A percentile compares a stretch with the other conserved stretches of the same genome.
These are phyloP conservation scores for Pogona vitticeps DNA, from an alignment of 2,113 vertebrate genomes.

Conservation along the genomic window DNA sequence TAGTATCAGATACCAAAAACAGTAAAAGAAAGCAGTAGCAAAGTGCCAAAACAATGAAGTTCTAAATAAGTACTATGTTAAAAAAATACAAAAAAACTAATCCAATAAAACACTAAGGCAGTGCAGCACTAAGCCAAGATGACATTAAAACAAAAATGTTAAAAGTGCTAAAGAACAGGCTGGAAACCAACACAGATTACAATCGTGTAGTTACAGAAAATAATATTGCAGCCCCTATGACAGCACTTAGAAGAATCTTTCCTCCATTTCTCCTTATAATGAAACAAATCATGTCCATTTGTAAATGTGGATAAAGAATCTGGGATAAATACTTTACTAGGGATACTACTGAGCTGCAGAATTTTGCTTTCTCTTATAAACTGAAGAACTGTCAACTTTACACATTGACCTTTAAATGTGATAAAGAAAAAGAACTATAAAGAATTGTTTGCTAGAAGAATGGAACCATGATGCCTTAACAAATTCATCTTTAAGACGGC, in stretches of 20 bases:
- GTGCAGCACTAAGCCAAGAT: neutral
- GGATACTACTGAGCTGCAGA: constrained; percentile 47
- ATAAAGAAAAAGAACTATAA: constrained; percentile 33
- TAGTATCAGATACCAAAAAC: neutral
- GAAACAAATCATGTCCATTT: constrained; percentile 66
- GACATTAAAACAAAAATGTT: too few relatives aligned
- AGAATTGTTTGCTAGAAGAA: constrained; percentile 1
- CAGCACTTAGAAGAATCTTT: neutral
- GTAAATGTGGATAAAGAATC: constrained; percentile 63
- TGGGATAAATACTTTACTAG: constrained; percentile 65
- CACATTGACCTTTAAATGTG: constrained; percentile 37
- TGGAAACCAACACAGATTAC: neutral
- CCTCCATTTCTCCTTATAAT: constrained; percentile 54
- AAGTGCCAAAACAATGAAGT: neutral
- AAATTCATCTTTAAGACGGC: neutral
- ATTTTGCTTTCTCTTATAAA: neutral
- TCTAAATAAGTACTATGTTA: neutral
- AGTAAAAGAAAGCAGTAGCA: neutral
- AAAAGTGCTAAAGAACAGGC: neutral
- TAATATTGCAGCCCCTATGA: neutral
- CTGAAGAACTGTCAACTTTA: constrained; percentile 24
- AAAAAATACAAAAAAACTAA: neutral
- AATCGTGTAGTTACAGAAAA: neutral
- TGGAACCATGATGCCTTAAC: constrained; percentile 18
- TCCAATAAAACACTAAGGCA: neutral